These are phyloP conservation scores for Lathronympha strigana DNA, from an alignment of 2,888 invertebrate species.

Conservation along the genomic window DNA sequence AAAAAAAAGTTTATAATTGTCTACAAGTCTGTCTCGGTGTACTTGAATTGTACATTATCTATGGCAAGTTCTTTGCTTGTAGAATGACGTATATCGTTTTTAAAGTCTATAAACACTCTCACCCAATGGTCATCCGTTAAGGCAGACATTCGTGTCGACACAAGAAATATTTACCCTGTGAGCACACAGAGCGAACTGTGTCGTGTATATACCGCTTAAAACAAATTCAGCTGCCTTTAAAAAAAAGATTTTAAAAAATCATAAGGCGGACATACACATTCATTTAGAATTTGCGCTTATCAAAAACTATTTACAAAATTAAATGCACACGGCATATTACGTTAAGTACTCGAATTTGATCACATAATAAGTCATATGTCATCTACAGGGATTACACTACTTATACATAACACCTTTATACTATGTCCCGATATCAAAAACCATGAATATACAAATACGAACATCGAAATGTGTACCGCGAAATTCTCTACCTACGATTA, in stretches of 20 bases:
- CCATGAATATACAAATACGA: slow-evolving; percentile 58
- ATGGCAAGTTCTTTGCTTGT: background rate
- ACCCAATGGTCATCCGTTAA: slow-evolving; percentile 11
- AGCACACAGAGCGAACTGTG: slow-evolving; percentile 16
- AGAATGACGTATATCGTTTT: background rate
- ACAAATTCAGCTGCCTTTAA: slow-evolving; percentile 10
- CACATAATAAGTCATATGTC: slow-evolving; percentile 54
- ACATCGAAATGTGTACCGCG: slow-evolving; percentile 64
- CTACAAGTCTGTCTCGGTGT: background rate
- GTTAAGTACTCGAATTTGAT: slow-evolving; percentile 74
- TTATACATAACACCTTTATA: slow-evolving; percentile 43
- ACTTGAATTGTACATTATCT: background rate
- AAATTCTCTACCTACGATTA: slow-evolving; percentile 74
- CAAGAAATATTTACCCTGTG: slow-evolving; percentile 25
- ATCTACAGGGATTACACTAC: slow-evolving; percentile 49
- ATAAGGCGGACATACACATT: slow-evolving; percentile 39
- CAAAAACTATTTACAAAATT: slow-evolving; percentile 51
- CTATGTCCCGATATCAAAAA: slow-evolving; percentile 46
- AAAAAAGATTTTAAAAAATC: background rate
- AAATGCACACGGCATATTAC: slow-evolving; percentile 59
- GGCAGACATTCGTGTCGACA: slow-evolving; percentile 24
- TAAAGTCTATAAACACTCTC: background rate
- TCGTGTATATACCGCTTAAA: slow-evolving; percentile 22
- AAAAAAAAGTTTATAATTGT: background rate
- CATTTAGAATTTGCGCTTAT: slow-evolving; percentile 40